phyloP scores from a whole-genome alignment of 2,888 invertebrate species.

The Acleris emargana region DNA sequence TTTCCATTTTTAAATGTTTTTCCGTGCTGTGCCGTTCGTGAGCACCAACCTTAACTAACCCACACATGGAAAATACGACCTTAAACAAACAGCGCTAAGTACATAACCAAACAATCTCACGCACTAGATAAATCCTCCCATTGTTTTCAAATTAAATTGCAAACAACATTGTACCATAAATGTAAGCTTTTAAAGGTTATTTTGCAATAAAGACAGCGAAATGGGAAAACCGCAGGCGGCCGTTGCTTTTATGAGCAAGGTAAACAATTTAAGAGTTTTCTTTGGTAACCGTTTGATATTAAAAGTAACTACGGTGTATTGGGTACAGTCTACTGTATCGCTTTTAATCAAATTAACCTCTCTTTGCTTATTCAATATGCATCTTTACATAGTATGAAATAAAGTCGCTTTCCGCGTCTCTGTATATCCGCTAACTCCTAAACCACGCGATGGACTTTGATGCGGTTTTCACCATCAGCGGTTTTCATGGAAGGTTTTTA shows the following conservation, averaged over 20 bases:
- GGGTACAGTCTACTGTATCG: not conserved
- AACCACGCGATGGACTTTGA: too few relatives aligned
- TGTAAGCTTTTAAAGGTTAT: conserved; percentile 19
- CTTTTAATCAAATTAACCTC: conserved; percentile 13
- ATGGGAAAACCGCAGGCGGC: conserved; percentile 20
- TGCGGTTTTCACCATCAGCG: too few relatives aligned
- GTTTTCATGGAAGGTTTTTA: too few relatives aligned
- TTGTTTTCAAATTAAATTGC: conserved; percentile 33
- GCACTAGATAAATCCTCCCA: conserved; percentile 18
- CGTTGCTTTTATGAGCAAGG: conserved; percentile 28
- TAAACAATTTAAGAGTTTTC: conserved; percentile 32
- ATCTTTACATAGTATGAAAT: too few relatives aligned
- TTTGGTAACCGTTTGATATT: conserved; percentile 25
- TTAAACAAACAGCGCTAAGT: conserved; percentile 6
- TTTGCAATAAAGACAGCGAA: conserved; percentile 19
- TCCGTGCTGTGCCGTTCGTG: too few relatives aligned
- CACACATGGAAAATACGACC: conserved; percentile 4
- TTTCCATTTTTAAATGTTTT: too few relatives aligned
- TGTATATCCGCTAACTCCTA: too few relatives aligned
- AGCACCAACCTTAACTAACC: not conserved
- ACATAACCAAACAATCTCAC: not conserved
- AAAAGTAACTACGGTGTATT: conserved; percentile 20
- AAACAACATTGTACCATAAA: conserved; percentile 25
- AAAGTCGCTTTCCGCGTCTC: too few relatives aligned
- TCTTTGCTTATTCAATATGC: not conserved